Evolutionary conservation across 1,140 invertebrate species (phyloP).

Genomic region (Thaumetopoea pityocampa): DNA sequence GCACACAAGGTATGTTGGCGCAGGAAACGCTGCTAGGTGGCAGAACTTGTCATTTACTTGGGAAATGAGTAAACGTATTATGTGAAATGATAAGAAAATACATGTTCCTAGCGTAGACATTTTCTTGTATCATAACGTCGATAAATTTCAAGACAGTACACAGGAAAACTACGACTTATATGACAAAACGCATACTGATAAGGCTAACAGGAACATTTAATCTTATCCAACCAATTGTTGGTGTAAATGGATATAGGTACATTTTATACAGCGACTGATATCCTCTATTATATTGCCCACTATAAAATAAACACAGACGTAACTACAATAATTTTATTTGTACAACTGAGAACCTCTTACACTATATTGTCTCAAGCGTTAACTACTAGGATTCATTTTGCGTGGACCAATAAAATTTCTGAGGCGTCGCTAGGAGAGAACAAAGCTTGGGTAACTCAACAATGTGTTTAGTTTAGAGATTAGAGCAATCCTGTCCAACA

Average conservation of each 20-base stretch:
- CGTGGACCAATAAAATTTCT: constrained; percentile 23
- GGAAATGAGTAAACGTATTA: constrained; percentile 27
- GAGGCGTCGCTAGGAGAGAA: constrained; percentile 37
- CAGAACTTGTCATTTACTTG: constrained; percentile 29
- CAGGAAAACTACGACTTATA: constrained; percentile 10
- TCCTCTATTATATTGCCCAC: constrained; percentile 7
- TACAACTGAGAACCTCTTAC: constrained; percentile 7
- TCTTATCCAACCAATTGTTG: constrained; percentile 22
- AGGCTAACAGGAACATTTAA: constrained; percentile 19
- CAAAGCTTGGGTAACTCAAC: constrained; percentile 60
- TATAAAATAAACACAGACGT: constrained; percentile 9
- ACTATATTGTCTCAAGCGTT: constrained; percentile 9
- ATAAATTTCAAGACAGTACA: constrained; percentile 10
- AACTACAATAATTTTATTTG: constrained; percentile 8
- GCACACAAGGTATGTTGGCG: constrained; percentile 19
- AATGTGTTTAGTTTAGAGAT: constrained; percentile 73
- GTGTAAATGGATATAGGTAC: constrained; percentile 3
- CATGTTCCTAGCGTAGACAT: constrained; percentile 9
- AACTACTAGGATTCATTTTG: constrained; percentile 35
- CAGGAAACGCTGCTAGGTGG: constrained; percentile 34
- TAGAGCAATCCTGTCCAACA: constrained; percentile 70
- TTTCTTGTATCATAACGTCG: constrained; percentile 1
- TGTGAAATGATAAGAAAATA: constrained; percentile 32
- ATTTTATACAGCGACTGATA: constrained; percentile 7
- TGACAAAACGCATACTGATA: constrained; percentile 14